Evolutionary conservation across 2,113 vertebrate species (phyloP), one percentile per base, ranked within the genome.

Genomic region (Podilymbus podiceps): DNA sequence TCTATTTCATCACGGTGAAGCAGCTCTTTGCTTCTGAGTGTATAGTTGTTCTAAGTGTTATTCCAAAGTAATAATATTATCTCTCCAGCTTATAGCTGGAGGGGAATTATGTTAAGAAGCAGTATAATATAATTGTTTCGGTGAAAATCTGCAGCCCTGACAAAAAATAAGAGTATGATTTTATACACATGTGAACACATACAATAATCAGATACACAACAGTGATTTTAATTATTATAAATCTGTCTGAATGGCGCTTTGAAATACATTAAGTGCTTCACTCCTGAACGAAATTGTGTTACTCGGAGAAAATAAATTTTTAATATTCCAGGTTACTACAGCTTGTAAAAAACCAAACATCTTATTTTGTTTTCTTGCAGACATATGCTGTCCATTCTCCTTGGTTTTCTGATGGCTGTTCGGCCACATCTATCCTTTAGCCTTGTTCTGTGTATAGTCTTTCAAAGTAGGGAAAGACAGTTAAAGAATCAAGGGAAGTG

Each of bases 1-100:
- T 94, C 93, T 96, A 17, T 94, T 95, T 82, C 74, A 89, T 92
- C 85, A 75, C 77, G 46, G 74, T 73, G 82, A 93, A 95, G 94
- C 85, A 94, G 91, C 78, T 88, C 74, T 95, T 90, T 42, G 59
- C 81, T 91, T 55, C 85, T 73, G 78, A 93, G 78, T 85, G 67
- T 89, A 85, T 53, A n/a, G 68, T 88, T 96, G 31, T 75, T 52
- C 87, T 89, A 66, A 96, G 87, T 85, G 74, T 89, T 94, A 88
- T 93, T 96, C 85, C 79, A 76, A 44, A 89, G 78, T 64, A 89
- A 90, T 93, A 69, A 91, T 28, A 50, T 85, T 87, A 82, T 93
- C 62, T 89, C 71, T 68, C 49, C 50, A 79, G 58, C 40, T 88
- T 94, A 44, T 94, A 96, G 66, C 88, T 96, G 81, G 85, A 95